Conservation (phyloP, 2,113 vertebrate genomes). For the Steatornis caripensis region DNA sequence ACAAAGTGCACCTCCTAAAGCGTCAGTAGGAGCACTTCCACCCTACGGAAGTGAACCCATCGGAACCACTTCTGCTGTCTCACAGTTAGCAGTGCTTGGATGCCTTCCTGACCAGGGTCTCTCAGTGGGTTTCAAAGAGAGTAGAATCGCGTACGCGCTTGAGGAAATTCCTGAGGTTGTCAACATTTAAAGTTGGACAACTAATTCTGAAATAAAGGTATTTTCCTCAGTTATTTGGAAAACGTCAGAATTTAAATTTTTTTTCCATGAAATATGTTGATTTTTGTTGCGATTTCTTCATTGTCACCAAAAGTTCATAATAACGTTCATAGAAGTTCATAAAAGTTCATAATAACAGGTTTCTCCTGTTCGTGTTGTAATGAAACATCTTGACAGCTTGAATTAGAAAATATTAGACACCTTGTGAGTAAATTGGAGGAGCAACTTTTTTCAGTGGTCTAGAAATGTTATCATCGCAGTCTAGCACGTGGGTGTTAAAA, state of each 20-base stretch:
- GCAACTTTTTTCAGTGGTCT: neutral
- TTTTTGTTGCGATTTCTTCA: neutral
- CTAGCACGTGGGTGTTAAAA: neutral
- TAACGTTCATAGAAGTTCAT: no score
- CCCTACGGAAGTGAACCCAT: rapidly evolving
- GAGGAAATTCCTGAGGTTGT: neutral
- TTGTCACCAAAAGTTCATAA: neutral
- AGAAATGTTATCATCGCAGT: neutral
- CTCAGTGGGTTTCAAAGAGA: neutral
- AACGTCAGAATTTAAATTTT: neutral
- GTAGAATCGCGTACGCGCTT: rapidly evolving
- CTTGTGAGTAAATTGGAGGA: neutral
- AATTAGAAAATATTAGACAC: neutral
- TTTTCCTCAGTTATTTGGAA: neutral
- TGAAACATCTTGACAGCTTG: neutral
- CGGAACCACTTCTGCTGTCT: neutral
- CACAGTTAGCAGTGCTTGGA: neutral
- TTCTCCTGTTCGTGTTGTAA: neutral
- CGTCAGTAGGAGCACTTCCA: neutral
- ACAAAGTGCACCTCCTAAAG: neutral
- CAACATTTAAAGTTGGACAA: neutral
- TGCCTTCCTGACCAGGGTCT: neutral
- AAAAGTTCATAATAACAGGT: neutral
- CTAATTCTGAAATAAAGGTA: neutral
- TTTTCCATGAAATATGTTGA: neutral